Conservation (phyloP, 2,888 invertebrate species). For the Hanleya hanleyi region DNA sequence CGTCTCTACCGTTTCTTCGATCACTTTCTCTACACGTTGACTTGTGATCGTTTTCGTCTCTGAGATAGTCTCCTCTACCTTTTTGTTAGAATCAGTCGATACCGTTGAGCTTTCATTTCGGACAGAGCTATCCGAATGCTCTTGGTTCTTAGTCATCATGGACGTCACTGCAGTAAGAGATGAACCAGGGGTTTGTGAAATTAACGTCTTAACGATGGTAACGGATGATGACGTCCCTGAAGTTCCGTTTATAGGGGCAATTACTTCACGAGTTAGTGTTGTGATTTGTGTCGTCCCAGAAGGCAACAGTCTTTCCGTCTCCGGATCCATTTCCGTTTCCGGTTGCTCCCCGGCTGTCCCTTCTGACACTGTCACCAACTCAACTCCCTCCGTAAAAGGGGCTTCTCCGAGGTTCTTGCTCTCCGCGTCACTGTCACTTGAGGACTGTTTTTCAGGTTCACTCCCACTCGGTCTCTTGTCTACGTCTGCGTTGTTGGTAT, state of each 20-base stretch:
- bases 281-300: background rate
- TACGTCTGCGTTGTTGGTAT: background rate
- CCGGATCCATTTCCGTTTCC: background rate
- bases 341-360: no score
- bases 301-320: background rate
- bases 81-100: background rate
- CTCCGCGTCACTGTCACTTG: background rate
- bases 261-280: no score
- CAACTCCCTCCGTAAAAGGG: background rate
- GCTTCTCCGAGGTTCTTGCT: background rate
- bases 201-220: background rate
- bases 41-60: background rate
- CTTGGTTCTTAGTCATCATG: background rate
- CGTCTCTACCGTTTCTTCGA: background rate
- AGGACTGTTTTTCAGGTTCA: background rate
- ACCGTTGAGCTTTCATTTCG: background rate
- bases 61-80: background rate
- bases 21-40: background rate
- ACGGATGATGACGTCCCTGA: background rate
- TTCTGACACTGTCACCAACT: no score
- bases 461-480: background rate
- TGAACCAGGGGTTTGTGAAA: background rate
- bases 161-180: background rate
- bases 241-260: background rate
- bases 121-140: background rate